Percentiles rank a stretch among this genome's conserved stretches.
Conservation (phyloP, 2,113 vertebrate species). For the Micronycteris hirsuta region DNA sequence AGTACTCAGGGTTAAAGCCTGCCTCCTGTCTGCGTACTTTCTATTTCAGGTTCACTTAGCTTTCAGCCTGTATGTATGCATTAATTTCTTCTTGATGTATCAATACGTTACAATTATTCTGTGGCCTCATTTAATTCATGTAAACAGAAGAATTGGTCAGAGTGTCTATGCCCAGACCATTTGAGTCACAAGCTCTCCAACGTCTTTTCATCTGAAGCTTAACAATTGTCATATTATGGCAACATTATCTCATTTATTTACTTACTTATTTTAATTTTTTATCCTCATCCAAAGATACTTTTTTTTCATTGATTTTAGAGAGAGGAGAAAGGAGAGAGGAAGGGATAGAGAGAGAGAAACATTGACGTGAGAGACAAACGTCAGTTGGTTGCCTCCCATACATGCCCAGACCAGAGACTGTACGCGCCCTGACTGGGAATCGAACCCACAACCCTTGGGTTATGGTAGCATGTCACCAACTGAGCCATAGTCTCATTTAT, state of each 20-base stretch:
- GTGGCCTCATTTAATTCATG: background rate
- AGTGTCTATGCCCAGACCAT: background rate
- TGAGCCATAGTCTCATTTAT: background rate
- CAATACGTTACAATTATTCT: background rate
- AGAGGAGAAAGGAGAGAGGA: too few relatives aligned
- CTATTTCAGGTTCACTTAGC: background rate
- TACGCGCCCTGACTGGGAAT: too few relatives aligned
- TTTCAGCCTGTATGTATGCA: background rate
- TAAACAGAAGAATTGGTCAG: background rate
- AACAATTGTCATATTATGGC: background rate
- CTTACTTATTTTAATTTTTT: too few relatives aligned
- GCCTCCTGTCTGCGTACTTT: background rate
- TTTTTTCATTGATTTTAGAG: too few relatives aligned
- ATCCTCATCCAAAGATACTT: too few relatives aligned
- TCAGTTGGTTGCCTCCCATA: too few relatives aligned
- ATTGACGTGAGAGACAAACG: too few relatives aligned
- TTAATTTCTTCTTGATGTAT: background rate
- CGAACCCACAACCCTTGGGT: too few relatives aligned
- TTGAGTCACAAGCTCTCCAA: background rate
- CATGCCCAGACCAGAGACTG: too few relatives aligned
- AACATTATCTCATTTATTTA: background rate
- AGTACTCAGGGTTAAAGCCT: background rate
- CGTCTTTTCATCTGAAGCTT: background rate
- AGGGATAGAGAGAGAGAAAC: too few relatives aligned
- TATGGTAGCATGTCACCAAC: too few relatives aligned